These are phyloP conservation scores for Suricata suricatta DNA, from an alignment of 2,113 vertebrate species.

Conservation along the genomic window DNA sequence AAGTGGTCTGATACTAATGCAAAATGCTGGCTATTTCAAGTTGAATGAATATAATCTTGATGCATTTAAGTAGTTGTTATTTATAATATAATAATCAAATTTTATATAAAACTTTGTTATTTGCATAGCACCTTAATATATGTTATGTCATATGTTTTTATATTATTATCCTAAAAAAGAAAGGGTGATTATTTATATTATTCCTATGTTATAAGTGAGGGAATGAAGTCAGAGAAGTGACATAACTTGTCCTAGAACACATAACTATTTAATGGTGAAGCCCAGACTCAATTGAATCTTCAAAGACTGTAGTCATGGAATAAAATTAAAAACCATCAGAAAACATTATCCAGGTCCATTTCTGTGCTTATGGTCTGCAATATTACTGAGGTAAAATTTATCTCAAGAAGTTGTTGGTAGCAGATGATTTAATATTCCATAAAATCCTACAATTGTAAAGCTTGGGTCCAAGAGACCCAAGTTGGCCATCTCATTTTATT, in stretches of 20 bases:
- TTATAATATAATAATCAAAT: constrained; percentile 1
- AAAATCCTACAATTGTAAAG: background rate
- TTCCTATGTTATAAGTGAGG: background rate
- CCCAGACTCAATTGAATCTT: background rate
- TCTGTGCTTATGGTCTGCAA: background rate
- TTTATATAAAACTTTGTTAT: background rate
- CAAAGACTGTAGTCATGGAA: background rate
- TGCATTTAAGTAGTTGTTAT: background rate
- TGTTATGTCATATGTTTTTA: background rate
- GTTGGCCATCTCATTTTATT: background rate
- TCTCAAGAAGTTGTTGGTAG: background rate
- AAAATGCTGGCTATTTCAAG: background rate
- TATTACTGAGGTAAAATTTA: background rate
- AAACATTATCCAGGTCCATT: background rate
- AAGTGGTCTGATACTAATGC: background rate
- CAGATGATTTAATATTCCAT: background rate
- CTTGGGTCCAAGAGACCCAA: background rate
- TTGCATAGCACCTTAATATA: background rate
- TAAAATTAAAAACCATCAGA: background rate
- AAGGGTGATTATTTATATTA: background rate
- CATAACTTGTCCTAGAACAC: background rate
- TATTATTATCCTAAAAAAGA: background rate
- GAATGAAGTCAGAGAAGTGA: background rate
- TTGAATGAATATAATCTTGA: background rate
- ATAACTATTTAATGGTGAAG: background rate